phyloP scores from a whole-genome alignment of 2,113 vertebrate species.

The Delphinus delphis region DNA sequence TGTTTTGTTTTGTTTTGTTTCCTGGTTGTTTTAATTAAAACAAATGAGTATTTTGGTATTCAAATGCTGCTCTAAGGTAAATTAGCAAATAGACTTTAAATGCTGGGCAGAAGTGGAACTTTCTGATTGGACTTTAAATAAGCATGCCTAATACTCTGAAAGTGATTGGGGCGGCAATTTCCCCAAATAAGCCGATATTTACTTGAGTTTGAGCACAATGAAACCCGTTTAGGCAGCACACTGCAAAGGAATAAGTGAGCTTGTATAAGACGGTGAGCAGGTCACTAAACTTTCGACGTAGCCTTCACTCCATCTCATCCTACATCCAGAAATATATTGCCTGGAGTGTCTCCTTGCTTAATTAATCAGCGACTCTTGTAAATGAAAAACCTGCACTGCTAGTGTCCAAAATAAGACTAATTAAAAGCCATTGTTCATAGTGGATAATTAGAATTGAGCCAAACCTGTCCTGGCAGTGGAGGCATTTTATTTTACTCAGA shows the following conservation, averaged over 20 bases:
- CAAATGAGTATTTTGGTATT: background rate
- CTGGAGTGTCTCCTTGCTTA: background rate
- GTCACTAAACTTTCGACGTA: background rate
- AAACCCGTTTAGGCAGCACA: background rate
- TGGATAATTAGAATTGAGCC: background rate
- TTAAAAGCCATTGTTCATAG: slow-evolving; percentile 29
- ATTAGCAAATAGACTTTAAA: background rate
- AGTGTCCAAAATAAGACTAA: slow-evolving; percentile 24
- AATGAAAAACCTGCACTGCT: background rate
- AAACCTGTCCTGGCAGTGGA: background rate
- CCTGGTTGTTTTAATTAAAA: slow-evolving; percentile 3
- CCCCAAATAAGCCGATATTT: background rate
- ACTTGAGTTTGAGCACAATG: background rate
- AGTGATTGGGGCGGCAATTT: background rate
- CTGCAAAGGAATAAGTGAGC: fast-evolving
- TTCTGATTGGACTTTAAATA: slow-evolving; percentile 6
- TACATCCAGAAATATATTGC: background rate
- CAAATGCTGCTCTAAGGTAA: background rate
- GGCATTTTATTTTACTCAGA: background rate
- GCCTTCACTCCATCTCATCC: background rate
- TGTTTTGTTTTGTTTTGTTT: background rate
- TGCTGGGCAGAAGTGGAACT: fast-evolving
- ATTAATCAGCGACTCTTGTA: slow-evolving; percentile 19
- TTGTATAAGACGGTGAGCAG: background rate
- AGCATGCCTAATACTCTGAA: background rate